Percentiles rank a stretch among this genome's conserved stretches.
Evolutionary conservation across 2,888 invertebrate species (phyloP).

Genomic region (Panopea generosa): DNA sequence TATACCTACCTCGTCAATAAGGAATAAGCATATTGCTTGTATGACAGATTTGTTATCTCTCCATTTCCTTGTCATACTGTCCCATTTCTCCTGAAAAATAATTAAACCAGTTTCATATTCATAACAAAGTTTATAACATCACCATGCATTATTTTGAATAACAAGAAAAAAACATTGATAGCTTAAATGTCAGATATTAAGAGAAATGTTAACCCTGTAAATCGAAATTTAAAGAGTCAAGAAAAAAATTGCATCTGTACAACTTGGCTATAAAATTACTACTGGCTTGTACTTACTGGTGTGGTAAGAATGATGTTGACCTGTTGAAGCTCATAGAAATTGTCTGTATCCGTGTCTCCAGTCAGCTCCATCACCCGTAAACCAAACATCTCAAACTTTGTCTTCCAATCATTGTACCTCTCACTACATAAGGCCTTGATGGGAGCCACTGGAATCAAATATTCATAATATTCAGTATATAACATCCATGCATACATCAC

Average conservation of each 20-base stretch:
- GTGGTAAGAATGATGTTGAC: slow-evolving; percentile 90
- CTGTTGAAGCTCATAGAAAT: slow-evolving; percentile 86
- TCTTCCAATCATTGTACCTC: slow-evolving; percentile 90
- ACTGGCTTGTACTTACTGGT: slow-evolving; percentile 89
- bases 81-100: slow-evolving; percentile 89
- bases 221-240: too few relatives aligned
- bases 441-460: slow-evolving; percentile 90
- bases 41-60: slow-evolving; percentile 89
- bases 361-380: slow-evolving; percentile 90
- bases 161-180: too few relatives aligned
- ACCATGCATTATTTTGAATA: too few relatives aligned
- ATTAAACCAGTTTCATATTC: slow-evolving; percentile 5
- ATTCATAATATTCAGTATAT: neutral
- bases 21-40: slow-evolving; percentile 86
- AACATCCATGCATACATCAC: too few relatives aligned
- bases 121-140: too few relatives aligned
- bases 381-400: slow-evolving; percentile 89
- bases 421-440: slow-evolving; percentile 92
- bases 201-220: too few relatives aligned
- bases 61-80: slow-evolving; percentile 92
- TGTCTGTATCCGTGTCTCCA: slow-evolving; percentile 90
- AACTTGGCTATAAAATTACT: too few relatives aligned
- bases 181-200: too few relatives aligned
- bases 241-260: too few relatives aligned
- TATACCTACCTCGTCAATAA: slow-evolving; percentile 88